Evolutionary conservation across 23 tunicate species (phyloP), one percentile per base, ranked within the genome.

Genomic region (Ciona savignyi): DNA sequence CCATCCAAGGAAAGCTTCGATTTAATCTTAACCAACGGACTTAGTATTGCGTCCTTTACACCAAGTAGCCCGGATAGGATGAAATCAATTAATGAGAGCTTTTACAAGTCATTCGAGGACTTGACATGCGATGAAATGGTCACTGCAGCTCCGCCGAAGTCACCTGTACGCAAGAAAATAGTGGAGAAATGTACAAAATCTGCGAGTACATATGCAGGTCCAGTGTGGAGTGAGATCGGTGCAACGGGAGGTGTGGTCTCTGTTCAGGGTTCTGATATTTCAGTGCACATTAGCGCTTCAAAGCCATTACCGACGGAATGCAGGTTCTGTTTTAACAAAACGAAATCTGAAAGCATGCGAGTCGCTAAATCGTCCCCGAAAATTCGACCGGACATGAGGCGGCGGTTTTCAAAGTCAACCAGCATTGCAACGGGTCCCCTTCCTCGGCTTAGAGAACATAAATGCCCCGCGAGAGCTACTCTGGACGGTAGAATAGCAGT

Each of bases 401-500:
- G 56, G 11, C 56, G 56, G 15, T 42, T 42, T 42, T 42, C 56
- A 15, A 42, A 42, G 15, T 42, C 56, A 15, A 42, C 56, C 56
- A 42, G 56, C 56, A 15, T 42, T 42, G 33, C 76, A 4, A 33
- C 63, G 6, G 27, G 64, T 63, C 32, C 26, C 3, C 49, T 35
- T 2, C 69, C 75, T 60, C 34, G 28, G 32, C 60, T 82, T 4
- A 20, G 23, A 24, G 86, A 81, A 60, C 33, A 35, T 32, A 29
- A 75, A 4, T 82, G 87, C 30, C 75, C 75, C 29, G 78, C 34
- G 3, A 30, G 25, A 11, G 22, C 32, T 28, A 27, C 60, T 27
- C 30, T 63, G 4, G 96, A 88, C 60, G 86, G 96, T 25, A 61
- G 96, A 27, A 51, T 88, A 19, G 65, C 81, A 11, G 23, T 88